A percentile compares a stretch with the other conserved stretches of the same genome.
phyloP scores from a whole-genome alignment of 2,888 invertebrate genomes.

The Esperia sulphurella region DNA sequence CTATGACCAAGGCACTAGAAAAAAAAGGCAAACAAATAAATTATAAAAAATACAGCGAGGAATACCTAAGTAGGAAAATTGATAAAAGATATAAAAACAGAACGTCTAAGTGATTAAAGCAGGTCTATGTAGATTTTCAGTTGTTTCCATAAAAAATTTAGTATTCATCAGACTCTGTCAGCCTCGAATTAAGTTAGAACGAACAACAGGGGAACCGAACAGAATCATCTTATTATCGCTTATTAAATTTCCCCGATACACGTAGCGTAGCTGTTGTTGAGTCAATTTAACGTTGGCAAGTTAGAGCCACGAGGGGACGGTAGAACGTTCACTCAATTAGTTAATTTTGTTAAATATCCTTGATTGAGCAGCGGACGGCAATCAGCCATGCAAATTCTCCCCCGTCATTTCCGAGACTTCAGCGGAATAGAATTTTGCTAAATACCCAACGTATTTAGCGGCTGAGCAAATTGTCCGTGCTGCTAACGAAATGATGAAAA shows the following conservation, averaged over 20 bases:
- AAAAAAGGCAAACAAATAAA: no score
- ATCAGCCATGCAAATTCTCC: constrained; percentile 76
- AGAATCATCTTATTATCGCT: constrained; percentile 54
- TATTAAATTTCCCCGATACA: constrained; percentile 60
- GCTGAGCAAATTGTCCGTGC: constrained; percentile 8
- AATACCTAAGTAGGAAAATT: neutral
- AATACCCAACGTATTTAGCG: constrained; percentile 8
- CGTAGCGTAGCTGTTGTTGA: constrained; percentile 49
- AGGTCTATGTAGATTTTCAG: neutral
- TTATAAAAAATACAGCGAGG: no score
- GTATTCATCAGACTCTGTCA: constrained; percentile 6
- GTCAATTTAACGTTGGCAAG: constrained; percentile 48
- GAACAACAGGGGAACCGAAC: constrained; percentile 26
- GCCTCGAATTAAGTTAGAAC: constrained; percentile 8
- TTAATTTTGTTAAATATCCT: constrained; percentile 78
- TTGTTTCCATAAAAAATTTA: constrained; percentile 2
- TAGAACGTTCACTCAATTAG: constrained; percentile 74
- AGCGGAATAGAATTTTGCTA: constrained; percentile 26
- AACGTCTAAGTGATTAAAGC: neutral
- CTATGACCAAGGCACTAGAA: no score
- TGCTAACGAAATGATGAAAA: constrained; percentile 18
- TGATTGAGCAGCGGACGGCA: constrained; percentile 77
- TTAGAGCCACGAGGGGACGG: constrained; percentile 35
- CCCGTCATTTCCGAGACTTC: constrained; percentile 50
- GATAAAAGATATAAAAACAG: neutral